Conservation (phyloP, 1,140 invertebrate species). For the Conus betulinus region DNA sequence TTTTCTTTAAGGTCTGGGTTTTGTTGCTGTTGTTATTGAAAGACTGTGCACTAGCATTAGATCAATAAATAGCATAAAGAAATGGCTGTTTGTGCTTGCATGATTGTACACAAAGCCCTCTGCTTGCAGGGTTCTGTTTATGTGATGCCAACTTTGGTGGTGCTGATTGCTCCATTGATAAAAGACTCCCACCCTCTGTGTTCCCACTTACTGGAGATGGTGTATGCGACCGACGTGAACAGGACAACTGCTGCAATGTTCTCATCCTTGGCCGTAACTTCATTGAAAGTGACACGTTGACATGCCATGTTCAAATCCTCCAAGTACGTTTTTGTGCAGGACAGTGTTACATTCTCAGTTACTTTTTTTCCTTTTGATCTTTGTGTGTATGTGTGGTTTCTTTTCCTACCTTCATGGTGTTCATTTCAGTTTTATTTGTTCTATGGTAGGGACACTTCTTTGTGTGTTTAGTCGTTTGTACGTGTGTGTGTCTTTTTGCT, state of each 20-base stretch:
- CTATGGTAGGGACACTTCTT: too few relatives aligned
- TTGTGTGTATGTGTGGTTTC: not conserved
- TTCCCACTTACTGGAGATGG: conserved; percentile 19
- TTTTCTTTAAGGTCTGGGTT: too few relatives aligned
- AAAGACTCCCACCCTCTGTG: conserved; percentile 37
- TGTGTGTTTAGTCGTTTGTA: too few relatives aligned
- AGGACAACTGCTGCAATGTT: conserved; percentile 35
- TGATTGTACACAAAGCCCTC: not conserved
- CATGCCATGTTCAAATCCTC: conserved; percentile 43
- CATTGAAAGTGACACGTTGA: conserved; percentile 44
- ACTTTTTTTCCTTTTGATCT: not conserved
- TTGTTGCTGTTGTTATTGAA: too few relatives aligned
- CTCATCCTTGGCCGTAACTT: conserved; percentile 50
- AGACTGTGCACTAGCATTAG: too few relatives aligned
- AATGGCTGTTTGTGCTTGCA: too few relatives aligned
- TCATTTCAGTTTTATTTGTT: too few relatives aligned
- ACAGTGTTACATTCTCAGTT: not conserved
- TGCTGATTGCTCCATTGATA: conserved; percentile 54
- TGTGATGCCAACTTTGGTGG: conserved; percentile 49
- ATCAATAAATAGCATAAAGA: too few relatives aligned
- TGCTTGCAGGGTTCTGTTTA: conserved; percentile 49
- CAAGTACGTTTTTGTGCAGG: not conserved
- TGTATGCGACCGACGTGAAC: conserved; percentile 33
- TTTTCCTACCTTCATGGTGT: too few relatives aligned
- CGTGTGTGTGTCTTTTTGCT: too few relatives aligned